phyloP scores from a whole-genome alignment of 2,888 invertebrate species.

The Alloscopus bannaensis region DNA sequence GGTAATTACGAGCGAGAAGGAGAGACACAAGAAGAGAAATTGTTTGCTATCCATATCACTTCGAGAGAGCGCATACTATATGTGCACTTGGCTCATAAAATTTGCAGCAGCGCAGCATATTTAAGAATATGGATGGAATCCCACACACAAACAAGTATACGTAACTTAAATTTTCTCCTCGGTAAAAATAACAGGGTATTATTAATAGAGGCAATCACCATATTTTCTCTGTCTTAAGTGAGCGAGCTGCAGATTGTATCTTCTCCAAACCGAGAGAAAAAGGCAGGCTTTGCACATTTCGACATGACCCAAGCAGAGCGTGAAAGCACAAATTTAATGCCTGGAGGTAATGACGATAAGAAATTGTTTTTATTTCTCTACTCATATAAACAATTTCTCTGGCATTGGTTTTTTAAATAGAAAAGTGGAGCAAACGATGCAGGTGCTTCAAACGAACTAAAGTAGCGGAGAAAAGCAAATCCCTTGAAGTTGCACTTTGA shows the following conservation, averaged over 20 bases:
- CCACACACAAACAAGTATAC: too few species aligned
- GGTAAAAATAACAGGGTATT: conserved; percentile 6
- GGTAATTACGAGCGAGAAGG: conserved; percentile 24
- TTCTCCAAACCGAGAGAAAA: neutral
- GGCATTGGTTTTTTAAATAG: neutral
- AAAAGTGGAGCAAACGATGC: too few species aligned
- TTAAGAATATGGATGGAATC: too few species aligned
- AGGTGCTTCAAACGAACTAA: neutral
- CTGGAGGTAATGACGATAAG: conserved; percentile 17
- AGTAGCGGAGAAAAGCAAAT: neutral
- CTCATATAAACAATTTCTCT: too few species aligned
- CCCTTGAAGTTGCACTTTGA: too few species aligned
- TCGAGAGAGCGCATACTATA: too few species aligned
- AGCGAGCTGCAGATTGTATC: too few species aligned
- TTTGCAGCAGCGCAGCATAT: too few species aligned
- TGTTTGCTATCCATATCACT: too few species aligned
- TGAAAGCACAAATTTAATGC: conserved; percentile 17
- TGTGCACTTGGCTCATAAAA: too few species aligned
- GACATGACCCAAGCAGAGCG: neutral
- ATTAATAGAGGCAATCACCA: conserved; percentile 25
- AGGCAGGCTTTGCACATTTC: conserved; percentile 10
- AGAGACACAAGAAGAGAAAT: too few species aligned
- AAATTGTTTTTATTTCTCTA: conserved; percentile 13
- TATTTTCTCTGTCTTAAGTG: conserved; percentile 25
- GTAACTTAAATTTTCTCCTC: conserved; percentile 10